Base-by-base conservation (phyloP, 1,140 invertebrate genomes). In the Metopolophium dirhodum region DNA sequence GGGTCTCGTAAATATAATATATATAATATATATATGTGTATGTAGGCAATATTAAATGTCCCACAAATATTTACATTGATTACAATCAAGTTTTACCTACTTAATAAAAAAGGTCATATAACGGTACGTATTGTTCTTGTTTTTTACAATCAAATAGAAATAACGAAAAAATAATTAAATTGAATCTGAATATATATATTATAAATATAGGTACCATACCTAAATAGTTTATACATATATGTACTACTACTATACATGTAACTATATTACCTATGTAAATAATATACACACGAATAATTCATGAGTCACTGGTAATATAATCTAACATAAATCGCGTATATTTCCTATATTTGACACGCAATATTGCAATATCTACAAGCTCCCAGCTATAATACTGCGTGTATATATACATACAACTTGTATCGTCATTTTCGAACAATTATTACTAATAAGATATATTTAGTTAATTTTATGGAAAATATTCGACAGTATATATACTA, bases 101-200 rank as follows among this genome's bases (percentile, higher is more conserved):
- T 37, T 83, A 83, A 41, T 83, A 83, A 83, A 37, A 83, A 83
- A 83, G 82, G 82, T 83, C 82, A 41, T 41, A 41, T 83, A 83
- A 83, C 82, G 82, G 82, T 22, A 83, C 22, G 37, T 83, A 83
- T 83, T 83, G 82, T 83, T 83, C 82, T 83, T 83, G 8, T 22
- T 83, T 82, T 82, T 68, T n/a, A 30, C 30, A 61, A 68, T 68
- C 61, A 77, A 77, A 77, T 77, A 77, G 61, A 77, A 77, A 77
- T 77, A 18, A 77, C 61, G 14, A 77, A 77, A 77, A 77, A 54
- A 54, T 54, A 54, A 54, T 54, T 54, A 54, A 54, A 77, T 7
- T n/a, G 61, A 77, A 77, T 77, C 83, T 45, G 45, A 26, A 4
- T 86, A 86, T 47, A 37, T 82, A 82, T 35, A 77, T 57, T 57